Evolutionary conservation across 2,797 vertebrate species (phyloP).

Genomic region (Cichlasoma orientale): DNA sequence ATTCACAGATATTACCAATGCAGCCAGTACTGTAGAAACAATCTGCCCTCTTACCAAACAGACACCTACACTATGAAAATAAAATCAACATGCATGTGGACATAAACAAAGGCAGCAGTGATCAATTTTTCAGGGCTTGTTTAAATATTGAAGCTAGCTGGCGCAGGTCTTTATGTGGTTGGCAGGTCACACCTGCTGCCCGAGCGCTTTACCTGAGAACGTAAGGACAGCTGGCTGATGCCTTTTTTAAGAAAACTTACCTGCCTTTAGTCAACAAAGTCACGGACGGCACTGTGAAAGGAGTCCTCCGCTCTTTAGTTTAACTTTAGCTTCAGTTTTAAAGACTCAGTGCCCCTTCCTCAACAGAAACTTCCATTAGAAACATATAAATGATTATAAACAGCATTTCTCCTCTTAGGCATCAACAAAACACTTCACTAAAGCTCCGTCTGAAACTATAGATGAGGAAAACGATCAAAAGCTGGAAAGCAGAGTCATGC

Average conservation of each 20-base stretch:
- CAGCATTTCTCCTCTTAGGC: not conserved
- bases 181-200: slow-evolving; percentile 56
- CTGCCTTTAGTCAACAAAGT: slow-evolving; percentile 37
- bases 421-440: not conserved
- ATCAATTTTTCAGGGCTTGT: slow-evolving; percentile 80
- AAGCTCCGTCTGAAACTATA: not conserved
- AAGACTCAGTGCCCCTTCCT: not conserved
- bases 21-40: not conserved
- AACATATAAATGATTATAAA: not conserved
- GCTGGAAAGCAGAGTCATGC: not conserved
- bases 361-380: not conserved
- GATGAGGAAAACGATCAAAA: not conserved
- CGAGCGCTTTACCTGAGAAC: slow-evolving; percentile 24
- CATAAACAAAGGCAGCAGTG: slow-evolving; percentile 49
- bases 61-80: slow-evolving; percentile 13
- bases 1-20: slow-evolving; percentile 3
- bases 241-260: slow-evolving; percentile 11
- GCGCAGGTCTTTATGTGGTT: slow-evolving; percentile 23
- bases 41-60: not conserved
- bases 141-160: slow-evolving; percentile 79
- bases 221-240: slow-evolving; percentile 33
- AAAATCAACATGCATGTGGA: slow-evolving; percentile 10
- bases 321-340: not conserved
- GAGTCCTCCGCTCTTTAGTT: not conserved
- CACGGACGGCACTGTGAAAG: not conserved